These are phyloP conservation scores for Melanitta fusca DNA, from an alignment of 2,797 vertebrate species.

Conservation along the genomic window DNA sequence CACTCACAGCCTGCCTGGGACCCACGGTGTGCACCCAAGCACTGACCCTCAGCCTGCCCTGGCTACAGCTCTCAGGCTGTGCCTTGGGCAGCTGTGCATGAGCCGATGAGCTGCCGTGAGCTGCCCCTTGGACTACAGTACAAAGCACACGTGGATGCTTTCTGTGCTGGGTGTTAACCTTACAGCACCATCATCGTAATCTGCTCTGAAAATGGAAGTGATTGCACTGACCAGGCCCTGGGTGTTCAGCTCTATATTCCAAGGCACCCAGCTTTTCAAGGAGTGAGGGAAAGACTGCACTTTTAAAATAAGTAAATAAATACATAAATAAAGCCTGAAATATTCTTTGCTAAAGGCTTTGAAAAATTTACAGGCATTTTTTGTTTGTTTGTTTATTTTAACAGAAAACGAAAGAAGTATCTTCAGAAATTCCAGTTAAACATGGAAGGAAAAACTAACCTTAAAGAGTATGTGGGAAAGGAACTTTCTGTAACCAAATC, in stretches of 20 bases:
- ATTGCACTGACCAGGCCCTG: not conserved
- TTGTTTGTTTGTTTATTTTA: not conserved
- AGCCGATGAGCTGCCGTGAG: not conserved
- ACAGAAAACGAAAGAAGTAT: not conserved
- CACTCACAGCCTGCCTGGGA: not conserved
- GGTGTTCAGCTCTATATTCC: not conserved
- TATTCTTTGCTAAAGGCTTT: not conserved
- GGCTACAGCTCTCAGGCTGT: accelerated
- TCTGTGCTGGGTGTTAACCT: not conserved
- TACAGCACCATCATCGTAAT: not conserved
- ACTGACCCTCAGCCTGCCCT: accelerated
- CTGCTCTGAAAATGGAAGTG: not conserved
- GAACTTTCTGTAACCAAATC: not conserved
- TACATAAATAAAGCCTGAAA: not conserved
- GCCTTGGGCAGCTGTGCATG: accelerated
- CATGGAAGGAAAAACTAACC: not conserved
- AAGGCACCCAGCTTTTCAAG: not conserved
- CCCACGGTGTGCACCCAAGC: not conserved
- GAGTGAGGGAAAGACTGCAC: not conserved
- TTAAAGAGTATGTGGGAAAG: not conserved
- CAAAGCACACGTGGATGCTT: not conserved
- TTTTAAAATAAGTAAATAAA: not conserved
- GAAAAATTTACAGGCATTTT: not conserved
- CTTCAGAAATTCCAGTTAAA: not conserved
- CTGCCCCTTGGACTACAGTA: not conserved